phyloP scores from a whole-genome alignment of 2,113 vertebrate genomes.

The Picathartes gymnocephalus region DNA sequence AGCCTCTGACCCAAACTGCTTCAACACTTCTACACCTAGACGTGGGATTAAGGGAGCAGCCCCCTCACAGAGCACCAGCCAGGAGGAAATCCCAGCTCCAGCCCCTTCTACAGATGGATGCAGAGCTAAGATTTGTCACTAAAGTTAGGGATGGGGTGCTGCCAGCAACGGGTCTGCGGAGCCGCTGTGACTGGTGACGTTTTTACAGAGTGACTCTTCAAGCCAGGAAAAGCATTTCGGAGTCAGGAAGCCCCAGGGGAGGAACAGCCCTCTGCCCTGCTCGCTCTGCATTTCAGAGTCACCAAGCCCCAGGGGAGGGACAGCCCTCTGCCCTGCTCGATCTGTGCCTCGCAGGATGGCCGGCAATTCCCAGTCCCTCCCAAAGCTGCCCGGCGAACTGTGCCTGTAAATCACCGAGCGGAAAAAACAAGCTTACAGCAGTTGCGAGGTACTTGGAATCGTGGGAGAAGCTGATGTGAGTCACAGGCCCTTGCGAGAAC shows the following conservation, averaged over 20 bases:
- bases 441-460: constrained; percentile 87
- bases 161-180: neutral
- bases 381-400: neutral
- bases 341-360: neutral
- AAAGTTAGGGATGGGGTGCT: neutral
- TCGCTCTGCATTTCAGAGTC: neutral
- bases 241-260: neutral
- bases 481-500: constrained; percentile 74
- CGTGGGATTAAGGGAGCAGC: neutral
- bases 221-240: neutral
- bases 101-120: neutral
- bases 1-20: neutral
- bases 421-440: constrained; percentile 75
- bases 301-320: neutral
- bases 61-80: neutral
- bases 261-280: neutral
- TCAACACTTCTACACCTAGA: fast-evolving
- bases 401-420: fast-evolving
- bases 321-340: neutral
- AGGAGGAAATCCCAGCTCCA: neutral
- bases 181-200: neutral
- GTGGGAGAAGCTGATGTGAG: constrained; percentile 83
- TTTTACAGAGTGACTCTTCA: neutral
- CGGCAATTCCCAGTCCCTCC: neutral
- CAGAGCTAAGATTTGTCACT: neutral